These are phyloP conservation scores for Lasius platythorax DNA, from an alignment of 2,888 invertebrate genomes.

Conservation along the genomic window DNA sequence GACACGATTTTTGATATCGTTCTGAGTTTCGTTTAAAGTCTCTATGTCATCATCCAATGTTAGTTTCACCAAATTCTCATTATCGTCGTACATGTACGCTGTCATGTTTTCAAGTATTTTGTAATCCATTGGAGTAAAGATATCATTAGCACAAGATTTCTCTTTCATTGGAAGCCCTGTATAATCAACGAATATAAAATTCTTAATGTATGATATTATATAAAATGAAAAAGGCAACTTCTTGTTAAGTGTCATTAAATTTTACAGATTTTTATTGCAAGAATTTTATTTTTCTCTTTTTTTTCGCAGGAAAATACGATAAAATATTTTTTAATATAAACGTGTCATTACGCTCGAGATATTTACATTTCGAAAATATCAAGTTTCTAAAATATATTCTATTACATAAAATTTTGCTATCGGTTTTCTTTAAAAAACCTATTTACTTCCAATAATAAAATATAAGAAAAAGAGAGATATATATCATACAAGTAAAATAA, in stretches of 20 bases:
- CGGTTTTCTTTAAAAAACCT: no score
- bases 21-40: slow-evolving; percentile 18
- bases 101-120: slow-evolving; percentile 60
- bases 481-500: no score
- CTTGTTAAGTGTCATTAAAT: neutral
- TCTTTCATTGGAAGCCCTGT: neutral
- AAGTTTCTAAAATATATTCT: neutral
- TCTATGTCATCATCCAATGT: neutral
- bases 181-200: neutral
- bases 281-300: neutral
- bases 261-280: neutral
- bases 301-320: neutral
- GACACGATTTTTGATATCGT: slow-evolving; percentile 62
- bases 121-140: slow-evolving; percentile 47
- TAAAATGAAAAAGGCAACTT: neutral
- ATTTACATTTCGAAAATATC: neutral
- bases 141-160: neutral
- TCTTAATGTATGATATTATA: neutral
- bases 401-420: neutral
- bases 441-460: no score
- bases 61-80: slow-evolving; percentile 33
- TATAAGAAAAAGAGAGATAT: no score
- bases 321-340: slow-evolving; percentile 13
- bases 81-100: slow-evolving; percentile 58
- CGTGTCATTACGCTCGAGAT: neutral